Base-by-base conservation (phyloP, 2,113 vertebrate genomes). In the Lagopus leucura region DNA sequence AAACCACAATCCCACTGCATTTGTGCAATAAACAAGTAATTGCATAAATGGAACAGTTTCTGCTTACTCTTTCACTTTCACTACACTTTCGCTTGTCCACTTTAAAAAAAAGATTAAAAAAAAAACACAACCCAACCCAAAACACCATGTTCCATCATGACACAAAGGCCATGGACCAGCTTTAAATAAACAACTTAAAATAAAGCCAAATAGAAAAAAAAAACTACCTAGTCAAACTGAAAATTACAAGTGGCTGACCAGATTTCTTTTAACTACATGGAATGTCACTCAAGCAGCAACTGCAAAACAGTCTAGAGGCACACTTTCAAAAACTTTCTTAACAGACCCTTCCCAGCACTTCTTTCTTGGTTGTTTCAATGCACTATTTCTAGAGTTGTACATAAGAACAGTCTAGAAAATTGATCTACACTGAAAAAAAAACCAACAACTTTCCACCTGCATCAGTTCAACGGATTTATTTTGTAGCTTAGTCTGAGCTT, bases 11-110 rank as follows among this genome's bases (percentile, higher is more conserved):
- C 18, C n/a, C 36, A 67, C 0, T 84, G 57, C 28, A 55, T 18
- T 75, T 8, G 12, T 2, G 7, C 12, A 14, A 71, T 16, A 24
- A 42, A 76, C 11, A 50, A 76, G 28, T 28, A 66, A 11, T 0
- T 40, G 30, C 0, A 0, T n/a, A 85, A 82, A 3, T 13, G 8
- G 11, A 15, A 40, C 6, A 25, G 8, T 32, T 50, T 3, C 45
- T 43, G 15, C 16, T 7, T 8, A 28, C 30, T 32, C n/a, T 10
- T 5, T 15, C 36, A 28, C 6, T 71, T 74, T 10, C 14, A 66
- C 19, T 34, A 15, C 22, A 72, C 15, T 54, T 54, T 15, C 28
- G 27, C 42, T 80, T 64, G 27, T 63, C 36, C 28, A 13, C 61
- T 67, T 6, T 28, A 11, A 22, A 3, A 55, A 82, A 89, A 73